Conservation (phyloP, 2,113 vertebrate species). For the Pantherophis guttatus region DNA sequence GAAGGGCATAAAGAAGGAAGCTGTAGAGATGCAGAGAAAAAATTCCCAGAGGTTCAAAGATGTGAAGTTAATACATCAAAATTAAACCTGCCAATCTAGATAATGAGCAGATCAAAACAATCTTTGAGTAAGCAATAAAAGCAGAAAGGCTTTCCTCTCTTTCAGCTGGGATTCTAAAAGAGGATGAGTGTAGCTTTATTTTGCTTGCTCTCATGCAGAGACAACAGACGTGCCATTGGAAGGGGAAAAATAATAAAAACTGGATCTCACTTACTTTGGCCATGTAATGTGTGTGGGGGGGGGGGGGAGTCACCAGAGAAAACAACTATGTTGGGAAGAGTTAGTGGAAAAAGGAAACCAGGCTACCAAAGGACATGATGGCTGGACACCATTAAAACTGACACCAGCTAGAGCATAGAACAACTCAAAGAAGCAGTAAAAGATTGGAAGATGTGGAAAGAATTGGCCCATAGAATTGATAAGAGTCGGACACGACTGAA, state of each 20-base stretch:
- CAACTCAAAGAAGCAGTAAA: neutral
- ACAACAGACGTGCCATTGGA: neutral
- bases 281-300: neutral
- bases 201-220: neutral
- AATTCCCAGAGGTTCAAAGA: neutral
- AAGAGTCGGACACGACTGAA: neutral
- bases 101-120: neutral
- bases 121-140: neutral
- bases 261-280: neutral
- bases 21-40: neutral
- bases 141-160: neutral
- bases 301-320: neutral
- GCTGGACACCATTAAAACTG: neutral
- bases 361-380: neutral
- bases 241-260: neutral
- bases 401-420: neutral
- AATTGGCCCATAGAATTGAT: neutral
- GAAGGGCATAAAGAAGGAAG: neutral
- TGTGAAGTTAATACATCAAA: neutral
- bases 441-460: neutral
- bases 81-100: neutral
- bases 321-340: neutral
- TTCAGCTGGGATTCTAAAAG: neutral
- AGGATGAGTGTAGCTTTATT: neutral
- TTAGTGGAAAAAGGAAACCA: neutral